These are phyloP conservation scores for Gymnocephalus cernua DNA, from an alignment of 2,113 vertebrate species.

Conservation along the genomic window DNA sequence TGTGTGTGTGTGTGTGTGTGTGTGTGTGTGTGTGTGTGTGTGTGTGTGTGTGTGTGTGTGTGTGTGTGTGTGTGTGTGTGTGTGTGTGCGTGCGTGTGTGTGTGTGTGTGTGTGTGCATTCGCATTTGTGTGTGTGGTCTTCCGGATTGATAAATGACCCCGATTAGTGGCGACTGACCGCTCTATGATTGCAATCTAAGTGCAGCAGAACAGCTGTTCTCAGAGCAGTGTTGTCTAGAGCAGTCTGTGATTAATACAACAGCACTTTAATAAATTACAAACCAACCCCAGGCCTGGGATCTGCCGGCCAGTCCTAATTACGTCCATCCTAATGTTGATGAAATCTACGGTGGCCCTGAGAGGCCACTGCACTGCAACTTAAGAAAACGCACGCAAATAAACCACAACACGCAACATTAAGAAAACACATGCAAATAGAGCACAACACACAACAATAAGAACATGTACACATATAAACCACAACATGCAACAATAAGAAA, in stretches of 20 bases:
- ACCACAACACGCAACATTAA: too few relatives aligned
- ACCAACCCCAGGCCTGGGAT: constrained; percentile 67
- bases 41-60: constrained; percentile 13
- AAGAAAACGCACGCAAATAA: too few relatives aligned
- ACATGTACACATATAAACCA: too few relatives aligned
- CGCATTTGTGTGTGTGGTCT: constrained; percentile 60
- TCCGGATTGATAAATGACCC: constrained; percentile 80
- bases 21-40: constrained; percentile 29
- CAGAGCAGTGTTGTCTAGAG: constrained; percentile 68
- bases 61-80: constrained; percentile 26
- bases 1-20: neutral
- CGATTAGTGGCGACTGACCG: constrained; percentile 81
- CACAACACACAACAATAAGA: too few relatives aligned
- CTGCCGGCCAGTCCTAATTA: constrained; percentile 38
- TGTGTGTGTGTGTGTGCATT: constrained; percentile 50
- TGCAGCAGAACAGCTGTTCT: constrained; percentile 73
- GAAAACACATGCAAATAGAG: too few relatives aligned
- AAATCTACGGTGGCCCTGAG: too few relatives aligned
- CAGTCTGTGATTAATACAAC: constrained; percentile 79
- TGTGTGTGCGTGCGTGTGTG: constrained; percentile 43
- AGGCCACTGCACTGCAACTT: too few relatives aligned
- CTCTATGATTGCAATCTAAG: constrained; percentile 79
- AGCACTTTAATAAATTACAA: constrained; percentile 75
- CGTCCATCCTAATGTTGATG: neutral
- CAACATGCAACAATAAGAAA: too few relatives aligned